Percentiles rank a stretch among this genome's conserved stretches.
phyloP scores from a whole-genome alignment of 2,888 invertebrate genomes.

The Athalia circularis region DNA sequence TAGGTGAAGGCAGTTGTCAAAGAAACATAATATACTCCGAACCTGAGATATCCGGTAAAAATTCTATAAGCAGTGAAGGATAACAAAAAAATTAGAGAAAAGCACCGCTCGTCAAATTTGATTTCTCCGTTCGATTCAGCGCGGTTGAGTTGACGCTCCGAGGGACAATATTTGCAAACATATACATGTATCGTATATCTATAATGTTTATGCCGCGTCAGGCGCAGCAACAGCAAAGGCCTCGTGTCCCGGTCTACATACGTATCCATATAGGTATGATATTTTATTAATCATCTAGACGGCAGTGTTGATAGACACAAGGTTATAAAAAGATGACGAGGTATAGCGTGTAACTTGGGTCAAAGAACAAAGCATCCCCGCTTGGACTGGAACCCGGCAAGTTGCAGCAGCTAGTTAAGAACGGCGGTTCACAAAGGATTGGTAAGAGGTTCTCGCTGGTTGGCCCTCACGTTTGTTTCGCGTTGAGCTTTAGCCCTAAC shows the following conservation, averaged over 20 bases:
- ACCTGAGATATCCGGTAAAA: too few species aligned
- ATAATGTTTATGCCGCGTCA: too few species aligned
- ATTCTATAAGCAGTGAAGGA: too few species aligned
- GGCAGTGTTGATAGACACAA: constrained; percentile 51
- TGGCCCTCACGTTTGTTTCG: constrained; percentile 37
- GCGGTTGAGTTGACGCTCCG: too few species aligned
- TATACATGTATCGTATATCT: too few species aligned
- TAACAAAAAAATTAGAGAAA: too few species aligned
- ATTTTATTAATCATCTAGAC: constrained; percentile 50
- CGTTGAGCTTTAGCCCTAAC: constrained; percentile 41
- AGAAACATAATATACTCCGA: too few species aligned
- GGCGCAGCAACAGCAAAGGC: too few species aligned
- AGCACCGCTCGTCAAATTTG: too few species aligned
- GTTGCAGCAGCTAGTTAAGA: background rate
- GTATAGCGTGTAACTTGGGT: constrained; percentile 24
- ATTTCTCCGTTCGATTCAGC: too few species aligned
- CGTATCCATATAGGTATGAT: constrained; percentile 35
- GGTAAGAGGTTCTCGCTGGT: constrained; percentile 41
- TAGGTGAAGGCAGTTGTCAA: too few species aligned
- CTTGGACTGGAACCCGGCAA: constrained; percentile 7
- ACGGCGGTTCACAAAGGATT: constrained; percentile 38
- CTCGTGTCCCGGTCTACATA: background rate
- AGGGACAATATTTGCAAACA: too few species aligned
- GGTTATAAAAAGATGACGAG: constrained; percentile 52
- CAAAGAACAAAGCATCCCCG: constrained; percentile 51